Percentiles rank a stretch among this genome's conserved stretches.
phyloP scores from a whole-genome alignment of 1,140 invertebrate species.

The Solenopsis fugax region DNA sequence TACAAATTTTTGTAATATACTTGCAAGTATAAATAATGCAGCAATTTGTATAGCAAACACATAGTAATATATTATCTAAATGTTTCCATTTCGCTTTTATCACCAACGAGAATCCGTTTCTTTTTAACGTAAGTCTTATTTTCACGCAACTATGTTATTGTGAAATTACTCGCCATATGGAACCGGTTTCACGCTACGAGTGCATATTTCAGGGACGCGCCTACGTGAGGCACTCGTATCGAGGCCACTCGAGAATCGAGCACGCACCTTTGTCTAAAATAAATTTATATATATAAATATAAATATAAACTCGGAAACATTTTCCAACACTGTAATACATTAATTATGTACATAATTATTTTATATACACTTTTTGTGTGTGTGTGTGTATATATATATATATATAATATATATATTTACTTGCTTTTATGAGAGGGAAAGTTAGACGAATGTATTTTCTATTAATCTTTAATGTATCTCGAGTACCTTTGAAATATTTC shows the following conservation, averaged over 20 bases:
- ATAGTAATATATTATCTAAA: not conserved
- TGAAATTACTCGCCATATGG: constrained; percentile 48
- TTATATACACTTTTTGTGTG: not conserved
- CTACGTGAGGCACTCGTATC: constrained; percentile 30
- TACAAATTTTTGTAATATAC: not conserved
- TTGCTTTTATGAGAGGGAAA: not conserved
- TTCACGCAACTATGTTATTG: constrained; percentile 52
- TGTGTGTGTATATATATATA: no score
- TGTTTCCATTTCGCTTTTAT: not conserved
- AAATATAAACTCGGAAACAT: not conserved
- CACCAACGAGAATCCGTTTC: not conserved
- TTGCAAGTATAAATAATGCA: not conserved
- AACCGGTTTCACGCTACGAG: constrained; percentile 60
- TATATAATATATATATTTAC: no score
- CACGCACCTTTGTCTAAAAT: not conserved
- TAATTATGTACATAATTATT: not conserved
- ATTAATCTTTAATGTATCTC: not conserved
- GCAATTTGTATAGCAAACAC: not conserved
- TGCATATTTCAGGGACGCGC: constrained; percentile 56
- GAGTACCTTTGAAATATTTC: not conserved
- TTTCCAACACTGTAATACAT: not conserved
- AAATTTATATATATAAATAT: not conserved
- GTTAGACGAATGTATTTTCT: not conserved
- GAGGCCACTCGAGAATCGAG: constrained; percentile 12
- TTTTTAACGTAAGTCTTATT: constrained; percentile 21